These are phyloP conservation scores for Oenanthe oenanthe DNA, from an alignment of 2,113 vertebrate species.

Conservation along the genomic window DNA sequence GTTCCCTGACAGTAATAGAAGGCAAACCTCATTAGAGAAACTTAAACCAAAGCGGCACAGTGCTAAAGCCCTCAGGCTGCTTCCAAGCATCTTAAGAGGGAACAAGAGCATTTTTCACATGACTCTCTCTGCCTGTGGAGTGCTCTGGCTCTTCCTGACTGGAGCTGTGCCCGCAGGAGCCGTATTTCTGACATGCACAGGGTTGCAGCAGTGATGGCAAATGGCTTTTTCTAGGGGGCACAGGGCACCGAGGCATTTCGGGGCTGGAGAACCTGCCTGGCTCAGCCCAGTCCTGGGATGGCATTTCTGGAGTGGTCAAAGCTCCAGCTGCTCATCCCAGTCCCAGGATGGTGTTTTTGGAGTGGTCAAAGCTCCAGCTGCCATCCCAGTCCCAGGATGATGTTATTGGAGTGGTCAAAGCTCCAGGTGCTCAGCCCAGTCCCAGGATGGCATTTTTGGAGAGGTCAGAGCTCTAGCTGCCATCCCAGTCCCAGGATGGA, in stretches of 20 bases:
- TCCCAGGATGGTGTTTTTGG: too few species aligned
- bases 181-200: constrained; percentile 42
- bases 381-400: too few species aligned
- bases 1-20: constrained; percentile 79
- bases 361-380: too few species aligned
- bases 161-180: constrained; percentile 62
- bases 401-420: too few species aligned
- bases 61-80: constrained; percentile 74
- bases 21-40: constrained; percentile 80
- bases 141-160: constrained; percentile 57
- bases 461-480: too few species aligned
- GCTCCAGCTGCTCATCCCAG: too few species aligned
- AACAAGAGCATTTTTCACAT: constrained; percentile 74
- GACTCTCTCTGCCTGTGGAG: constrained; percentile 57
- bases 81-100: constrained; percentile 73
- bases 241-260: neutral
- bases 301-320: neutral
- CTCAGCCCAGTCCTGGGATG: neutral
- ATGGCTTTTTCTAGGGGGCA: constrained; percentile 15
- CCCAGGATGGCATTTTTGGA: too few species aligned
- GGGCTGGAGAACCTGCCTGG: neutral
- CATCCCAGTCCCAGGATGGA: too few species aligned
- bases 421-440: too few species aligned
- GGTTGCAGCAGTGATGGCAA: constrained; percentile 37
- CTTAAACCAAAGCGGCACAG: constrained; percentile 76